A percentile compares a stretch with the other conserved stretches of the same genome.
These are phyloP conservation scores for Phaonia tiefii DNA, from an alignment of 2,888 invertebrate genomes.

Conservation along the genomic window DNA sequence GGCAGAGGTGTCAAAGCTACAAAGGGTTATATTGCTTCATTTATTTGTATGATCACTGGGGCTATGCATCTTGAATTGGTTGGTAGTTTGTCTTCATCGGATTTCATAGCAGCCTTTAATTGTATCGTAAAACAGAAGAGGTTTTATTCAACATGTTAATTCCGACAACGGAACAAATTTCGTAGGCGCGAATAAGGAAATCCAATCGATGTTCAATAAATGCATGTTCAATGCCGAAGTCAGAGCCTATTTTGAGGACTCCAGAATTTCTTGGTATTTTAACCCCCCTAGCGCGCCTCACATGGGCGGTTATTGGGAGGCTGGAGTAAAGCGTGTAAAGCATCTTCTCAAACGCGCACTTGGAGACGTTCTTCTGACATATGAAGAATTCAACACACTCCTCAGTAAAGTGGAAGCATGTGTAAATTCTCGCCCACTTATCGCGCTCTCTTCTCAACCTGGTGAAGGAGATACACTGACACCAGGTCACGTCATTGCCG, in stretches of 20 bases:
- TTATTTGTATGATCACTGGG: conserved; percentile 4
- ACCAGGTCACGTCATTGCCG: conserved; percentile 56
- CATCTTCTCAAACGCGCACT: too few species aligned
- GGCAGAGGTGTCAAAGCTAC: neutral
- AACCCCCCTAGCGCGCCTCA: conserved; percentile 4
- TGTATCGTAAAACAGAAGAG: conserved; percentile 27
- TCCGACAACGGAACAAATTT: conserved; percentile 49
- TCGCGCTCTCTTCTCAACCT: conserved; percentile 3
- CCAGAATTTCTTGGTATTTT: conserved; percentile 4
- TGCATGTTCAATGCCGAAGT: neutral
- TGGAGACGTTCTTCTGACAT: too few species aligned
- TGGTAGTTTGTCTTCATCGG: conserved; percentile 34
- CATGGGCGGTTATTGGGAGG: too few species aligned
- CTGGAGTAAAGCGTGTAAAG: too few species aligned
- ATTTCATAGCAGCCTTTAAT: conserved; percentile 41
- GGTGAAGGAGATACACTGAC: too few species aligned
- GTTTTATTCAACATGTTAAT: conserved; percentile 28
- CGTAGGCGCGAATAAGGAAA: conserved; percentile 22
- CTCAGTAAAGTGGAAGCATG: too few species aligned
- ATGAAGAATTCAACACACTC: too few species aligned
- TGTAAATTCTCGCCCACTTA: too few species aligned
- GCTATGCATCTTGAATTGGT: conserved; percentile 51
- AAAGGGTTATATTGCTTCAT: conserved; percentile 38
- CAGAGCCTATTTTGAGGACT: neutral
- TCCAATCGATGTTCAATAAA: conserved; percentile 1